Base-by-base conservation (phyloP, 1,140 invertebrate genomes). In the Eumaeus atala region DNA sequence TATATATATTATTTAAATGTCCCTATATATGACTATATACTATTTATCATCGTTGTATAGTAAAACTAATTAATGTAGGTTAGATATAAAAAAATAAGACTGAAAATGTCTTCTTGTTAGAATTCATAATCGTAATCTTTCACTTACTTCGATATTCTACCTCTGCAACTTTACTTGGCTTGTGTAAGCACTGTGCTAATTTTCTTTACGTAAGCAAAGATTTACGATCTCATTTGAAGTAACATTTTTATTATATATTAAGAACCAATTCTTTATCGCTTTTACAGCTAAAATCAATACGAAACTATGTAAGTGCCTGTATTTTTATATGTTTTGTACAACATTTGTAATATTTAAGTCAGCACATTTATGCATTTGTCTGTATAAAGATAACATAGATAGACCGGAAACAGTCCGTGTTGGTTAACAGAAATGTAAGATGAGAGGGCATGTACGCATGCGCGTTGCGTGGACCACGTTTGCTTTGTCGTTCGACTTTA, bases 91-190 rank as follows among this genome's bases (percentile, higher is more conserved):
- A 44, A 44, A 44, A 16, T 44, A 56, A 56, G 54, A 56, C 54
- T 56, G 54, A 56, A 37, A 49, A 56, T 33, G 54, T 56, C 54
- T 56, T 44, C 40, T 44, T 16, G 40, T 44, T 44, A 16, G 14
- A 14, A 44, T 9, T 56, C 37, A 18, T 50, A 56, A 48, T 47
- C 44, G 37, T 21, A 52, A 36, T 54, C 28, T 54, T 54, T 42
- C 40, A 54, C 44, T 52, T 52, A 37, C 17, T 44, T 44, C 40
- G 17, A 14, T 44, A 17, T 17, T 4, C 40, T 44, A 44, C 40
- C 40, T 44, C 40, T 44, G 40, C 40, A 17, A 16, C 9, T 44
- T 9, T 44, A 44, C 16, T 16, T 44, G 40, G n/a, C 40, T 18
- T 44, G 21, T 44, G 14, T 44, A 17, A 17, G 40, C 16, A 14